A percentile compares a stretch with the other conserved stretches of the same genome.
Evolutionary conservation across 1,140 invertebrate species (phyloP).

Genomic region (Spodoptera frugiperda): DNA sequence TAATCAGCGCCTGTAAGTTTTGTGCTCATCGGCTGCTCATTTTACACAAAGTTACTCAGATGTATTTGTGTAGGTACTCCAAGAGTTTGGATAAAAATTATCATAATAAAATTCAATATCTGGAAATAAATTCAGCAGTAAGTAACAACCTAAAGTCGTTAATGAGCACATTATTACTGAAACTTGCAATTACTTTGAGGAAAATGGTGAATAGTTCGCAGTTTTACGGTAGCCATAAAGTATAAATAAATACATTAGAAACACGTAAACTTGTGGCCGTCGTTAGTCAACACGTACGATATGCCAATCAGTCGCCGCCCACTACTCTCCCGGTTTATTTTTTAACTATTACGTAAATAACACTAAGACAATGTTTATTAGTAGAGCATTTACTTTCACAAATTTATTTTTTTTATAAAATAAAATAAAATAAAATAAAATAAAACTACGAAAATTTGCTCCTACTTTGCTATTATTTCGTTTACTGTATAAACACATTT

Average conservation of each 20-base stretch:
- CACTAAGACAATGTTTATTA: not conserved
- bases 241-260: constrained; percentile 17
- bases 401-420: not conserved
- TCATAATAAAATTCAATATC: not conserved
- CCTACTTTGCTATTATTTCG: not conserved
- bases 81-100: constrained; percentile 23
- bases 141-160: not conserved
- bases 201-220: not conserved
- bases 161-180: not conserved
- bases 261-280: constrained; percentile 1
- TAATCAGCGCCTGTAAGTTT: not conserved
- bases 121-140: not conserved
- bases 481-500: constrained; percentile 1
- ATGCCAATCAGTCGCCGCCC: constrained; percentile 15
- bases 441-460: not conserved
- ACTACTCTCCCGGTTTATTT: not conserved
- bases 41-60: not conserved
- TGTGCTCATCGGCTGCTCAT: constrained; percentile 1
- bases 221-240: constrained; percentile 31
- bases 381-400: constrained; percentile 15
- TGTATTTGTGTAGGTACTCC: not conserved
- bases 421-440: no score
- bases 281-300: constrained; percentile 5
- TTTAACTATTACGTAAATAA: constrained; percentile 18
- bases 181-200: not conserved